These are phyloP conservation scores for Drosophila sp. DNA, from an alignment of 1,140 invertebrate species.

Conservation along the genomic window DNA sequence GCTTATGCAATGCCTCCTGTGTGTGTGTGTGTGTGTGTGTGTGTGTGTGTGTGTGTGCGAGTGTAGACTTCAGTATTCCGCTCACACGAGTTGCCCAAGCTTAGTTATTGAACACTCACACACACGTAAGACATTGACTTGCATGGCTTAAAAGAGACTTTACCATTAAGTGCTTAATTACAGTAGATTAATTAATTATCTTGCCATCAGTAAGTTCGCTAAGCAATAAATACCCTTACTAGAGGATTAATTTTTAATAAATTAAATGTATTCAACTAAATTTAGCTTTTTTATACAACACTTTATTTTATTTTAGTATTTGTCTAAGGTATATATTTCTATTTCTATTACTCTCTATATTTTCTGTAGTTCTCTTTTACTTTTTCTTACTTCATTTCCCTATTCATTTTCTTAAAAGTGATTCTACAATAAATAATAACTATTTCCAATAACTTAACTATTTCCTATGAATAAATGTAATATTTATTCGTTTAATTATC, in stretches of 20 bases:
- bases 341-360: too few species aligned
- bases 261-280: too few species aligned
- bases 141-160: slow-evolving; percentile 17
- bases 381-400: too few species aligned
- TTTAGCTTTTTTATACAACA: too few species aligned
- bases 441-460: too few species aligned
- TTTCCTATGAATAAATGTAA: too few species aligned
- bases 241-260: background rate
- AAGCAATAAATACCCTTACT: slow-evolving; percentile 3
- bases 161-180: slow-evolving; percentile 43
- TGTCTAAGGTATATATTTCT: too few species aligned
- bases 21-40: background rate
- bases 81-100: slow-evolving; percentile 14
- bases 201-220: background rate
- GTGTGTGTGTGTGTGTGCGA: background rate
- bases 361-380: too few species aligned
- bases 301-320: too few species aligned
- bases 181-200: slow-evolving; percentile 32
- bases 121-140: background rate
- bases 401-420: too few species aligned
- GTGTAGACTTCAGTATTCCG: slow-evolving; percentile 5
- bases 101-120: background rate
- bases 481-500: too few species aligned
- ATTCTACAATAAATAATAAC: too few species aligned
- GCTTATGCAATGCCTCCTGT: slow-evolving; percentile 39